Conservation (phyloP, 2,797 vertebrate species). For the Gila robusta region DNA sequence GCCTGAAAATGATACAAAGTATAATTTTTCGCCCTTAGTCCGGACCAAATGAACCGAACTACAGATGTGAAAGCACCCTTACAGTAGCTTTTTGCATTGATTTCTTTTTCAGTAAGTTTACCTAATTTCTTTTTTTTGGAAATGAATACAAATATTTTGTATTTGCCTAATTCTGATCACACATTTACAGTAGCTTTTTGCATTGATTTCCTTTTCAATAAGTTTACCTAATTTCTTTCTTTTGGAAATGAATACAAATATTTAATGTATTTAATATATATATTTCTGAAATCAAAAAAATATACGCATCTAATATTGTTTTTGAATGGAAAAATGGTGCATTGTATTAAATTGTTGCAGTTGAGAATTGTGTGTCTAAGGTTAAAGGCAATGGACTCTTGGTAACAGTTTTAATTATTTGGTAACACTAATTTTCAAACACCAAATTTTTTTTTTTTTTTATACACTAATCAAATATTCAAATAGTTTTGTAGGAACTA, state of each 20-base stretch:
- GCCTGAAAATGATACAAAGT: too few relatives aligned
- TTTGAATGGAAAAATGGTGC: slow-evolving; percentile 17
- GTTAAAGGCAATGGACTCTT: slow-evolving; percentile 21
- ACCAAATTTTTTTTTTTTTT: too few relatives aligned
- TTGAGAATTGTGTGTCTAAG: background rate
- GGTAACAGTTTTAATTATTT: too few relatives aligned
- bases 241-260: background rate
- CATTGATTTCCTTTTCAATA: background rate
- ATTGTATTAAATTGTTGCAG: too few relatives aligned
- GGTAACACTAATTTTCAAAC: too few relatives aligned
- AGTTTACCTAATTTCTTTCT: background rate
- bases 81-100: too few relatives aligned
- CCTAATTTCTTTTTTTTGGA: too few relatives aligned
- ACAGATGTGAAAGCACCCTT: too few relatives aligned
- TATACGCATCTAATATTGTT: background rate
- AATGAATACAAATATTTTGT: too few relatives aligned
- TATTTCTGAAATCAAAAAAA: background rate
- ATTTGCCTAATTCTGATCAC: background rate
- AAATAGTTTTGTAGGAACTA: background rate
- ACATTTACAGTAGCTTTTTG: slow-evolving; percentile 3
- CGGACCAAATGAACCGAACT: too few relatives aligned
- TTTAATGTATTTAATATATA: background rate
- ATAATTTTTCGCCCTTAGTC: too few relatives aligned
- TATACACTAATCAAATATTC: background rate
- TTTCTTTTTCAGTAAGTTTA: too few relatives aligned